These are phyloP conservation scores for Incurvaria masculella DNA, from an alignment of 2,888 invertebrate species.

Conservation along the genomic window DNA sequence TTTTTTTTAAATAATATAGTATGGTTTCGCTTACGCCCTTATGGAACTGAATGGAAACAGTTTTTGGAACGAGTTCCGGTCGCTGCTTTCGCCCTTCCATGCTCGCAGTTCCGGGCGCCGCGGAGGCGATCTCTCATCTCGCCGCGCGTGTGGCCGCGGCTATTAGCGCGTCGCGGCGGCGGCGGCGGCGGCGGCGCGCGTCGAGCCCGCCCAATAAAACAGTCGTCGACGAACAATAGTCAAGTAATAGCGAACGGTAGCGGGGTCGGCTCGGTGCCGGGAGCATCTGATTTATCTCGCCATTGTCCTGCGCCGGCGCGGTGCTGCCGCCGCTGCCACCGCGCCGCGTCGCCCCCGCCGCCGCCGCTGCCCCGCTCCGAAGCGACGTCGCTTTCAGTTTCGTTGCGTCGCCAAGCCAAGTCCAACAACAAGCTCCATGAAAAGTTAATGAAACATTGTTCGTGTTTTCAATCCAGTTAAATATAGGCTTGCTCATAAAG, in stretches of 20 bases:
- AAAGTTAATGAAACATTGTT: constrained; percentile 1
- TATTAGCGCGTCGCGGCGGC: background rate
- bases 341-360: background rate
- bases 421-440: too few relatives aligned
- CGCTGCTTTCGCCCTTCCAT: too few relatives aligned
- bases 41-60: too few relatives aligned
- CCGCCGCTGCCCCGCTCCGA: background rate
- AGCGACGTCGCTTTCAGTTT: too few relatives aligned
- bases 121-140: background rate
- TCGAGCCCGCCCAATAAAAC: background rate
- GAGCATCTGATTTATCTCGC: background rate
- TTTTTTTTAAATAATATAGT: too few relatives aligned
- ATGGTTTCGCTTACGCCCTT: too few relatives aligned
- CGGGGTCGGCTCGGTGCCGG: background rate
- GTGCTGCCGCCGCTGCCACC: background rate
- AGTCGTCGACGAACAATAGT: background rate
- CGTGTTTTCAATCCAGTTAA: too few relatives aligned
- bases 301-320: background rate
- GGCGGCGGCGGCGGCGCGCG: too few relatives aligned
- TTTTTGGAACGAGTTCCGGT: too few relatives aligned
- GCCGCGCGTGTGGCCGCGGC: background rate
- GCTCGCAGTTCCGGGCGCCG: too few relatives aligned
- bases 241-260: background rate
- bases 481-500: too few relatives aligned
- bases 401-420: background rate